Evolutionary conservation across 2,888 invertebrate genomes (phyloP), one percentile per base, ranked within the genome.

Genomic region (Troides aeacus): DNA sequence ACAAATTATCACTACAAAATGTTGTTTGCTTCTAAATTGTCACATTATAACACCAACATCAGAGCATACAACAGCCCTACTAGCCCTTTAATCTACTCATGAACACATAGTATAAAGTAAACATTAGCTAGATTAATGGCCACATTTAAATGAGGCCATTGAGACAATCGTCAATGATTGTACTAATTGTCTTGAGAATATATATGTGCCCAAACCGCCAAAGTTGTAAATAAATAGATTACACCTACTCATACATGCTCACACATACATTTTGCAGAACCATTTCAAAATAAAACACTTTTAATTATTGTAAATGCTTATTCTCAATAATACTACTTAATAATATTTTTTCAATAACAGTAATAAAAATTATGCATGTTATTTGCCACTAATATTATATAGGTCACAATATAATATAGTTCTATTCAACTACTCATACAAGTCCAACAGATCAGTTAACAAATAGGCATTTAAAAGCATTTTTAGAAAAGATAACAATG

Each of bases 61-160:
- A 24, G 0, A 17, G 12, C 30, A 18, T 30, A 24, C 12, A 30
- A 24, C 12, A 24, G 30, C 59, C 8, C 30, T 59, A 59, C 30
- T 15, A 12, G 1, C 17, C 30, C 10, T 59, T 15, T 30, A 59
- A 17, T 21, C n/a, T 10, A 65, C 53, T 53, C 68, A 60, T 30
- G 2, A 17, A 21, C 23, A 46, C 8, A 42, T 23, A 3, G 58
- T 61, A 17, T 39, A 61, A 12, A 78, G 73, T 6, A 77, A 77
- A 61, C 72, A 10, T 18, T 74, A 6, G 75, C 74, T 15, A 70
- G 75, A 56, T 73, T 76, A 74, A 74, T 76, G 76, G 76, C 73
- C 73, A 60, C 53, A 69, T n/a, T 58, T 76, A 4, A 69, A 75
- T 64, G 42, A 69, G 39, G 72, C 74, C 30, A 73, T 72, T 24